Base-by-base conservation (phyloP, 2,888 invertebrate species). In the Caradrina clavipalpis region DNA sequence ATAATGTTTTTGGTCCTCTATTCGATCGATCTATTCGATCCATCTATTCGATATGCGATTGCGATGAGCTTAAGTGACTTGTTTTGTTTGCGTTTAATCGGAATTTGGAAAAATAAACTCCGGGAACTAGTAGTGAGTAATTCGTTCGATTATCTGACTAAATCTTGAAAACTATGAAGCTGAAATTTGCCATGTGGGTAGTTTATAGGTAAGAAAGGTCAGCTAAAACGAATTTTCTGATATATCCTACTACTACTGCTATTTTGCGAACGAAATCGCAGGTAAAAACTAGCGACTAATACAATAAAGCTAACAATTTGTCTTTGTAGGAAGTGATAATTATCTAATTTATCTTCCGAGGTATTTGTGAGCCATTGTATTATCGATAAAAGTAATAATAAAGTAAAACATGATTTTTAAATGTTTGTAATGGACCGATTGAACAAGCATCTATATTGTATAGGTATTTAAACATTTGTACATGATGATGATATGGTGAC, bases 331-430 rank as follows among this genome's bases (percentile, higher is more conserved):
- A 31, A 54, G 4, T 57, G 47, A 57, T 63, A 53, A 47, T 35
- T 22, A 15, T n/a, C 1, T 10, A 21, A 22, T 57, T 58, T 65
- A 64, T 72, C 64, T 72, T 26, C 7, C 56, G 6, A 4, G 17
- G 11, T 31, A 51, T 63, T 61, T 35, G 45, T 45, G 19, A 35
- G 42, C n/a, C 21, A 67, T 59, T 73, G 54, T 51, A 60, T 60
- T 74, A 60, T 73, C 68, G 59, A 74, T 73, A 53, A 73, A 70
- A 19, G 49, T 73, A 72, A 35, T 55, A 54, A 35, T 42, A 42
- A 57, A 57, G 47, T 15, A 45, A 54, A 54, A 54, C 31, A 73
- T 59, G 42, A 55, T 59, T n/a, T 13, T 3, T 45, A 17, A 45
- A 45, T 45, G 17, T 39, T 11, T 39, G 19, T 54, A 54, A 60